Conservation (phyloP, 23 tunicate genomes). For the Oikopleura albicans region DNA sequence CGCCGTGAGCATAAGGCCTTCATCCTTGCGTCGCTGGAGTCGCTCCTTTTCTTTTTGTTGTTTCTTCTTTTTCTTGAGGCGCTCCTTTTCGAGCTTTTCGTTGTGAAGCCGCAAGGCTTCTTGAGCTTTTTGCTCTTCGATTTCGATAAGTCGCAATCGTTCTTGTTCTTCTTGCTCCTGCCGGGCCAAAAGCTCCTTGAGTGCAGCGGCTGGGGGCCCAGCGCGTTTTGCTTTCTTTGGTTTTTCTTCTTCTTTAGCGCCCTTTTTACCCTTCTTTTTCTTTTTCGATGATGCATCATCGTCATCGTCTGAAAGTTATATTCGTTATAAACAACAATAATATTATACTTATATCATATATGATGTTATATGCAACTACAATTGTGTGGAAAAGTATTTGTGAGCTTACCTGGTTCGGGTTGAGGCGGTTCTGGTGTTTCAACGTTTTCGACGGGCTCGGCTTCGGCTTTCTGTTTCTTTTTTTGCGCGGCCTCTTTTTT, state of each 20-base stretch:
- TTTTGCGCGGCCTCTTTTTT: constrained; percentile 22
- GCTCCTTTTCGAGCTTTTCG: constrained; percentile 17
- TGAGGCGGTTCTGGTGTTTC: no score
- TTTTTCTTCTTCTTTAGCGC: constrained; percentile 7
- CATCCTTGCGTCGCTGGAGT: constrained; percentile 34
- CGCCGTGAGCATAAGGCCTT: neutral
- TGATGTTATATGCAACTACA: no score
- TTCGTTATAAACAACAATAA: constrained; percentile 19
- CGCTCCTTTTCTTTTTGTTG: constrained; percentile 67
- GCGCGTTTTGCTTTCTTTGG: neutral
- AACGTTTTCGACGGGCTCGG: no score
- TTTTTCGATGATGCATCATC: constrained; percentile 35
- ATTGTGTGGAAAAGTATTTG: no score
- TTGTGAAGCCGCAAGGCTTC: neutral
- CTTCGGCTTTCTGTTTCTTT: neutral
- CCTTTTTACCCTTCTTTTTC: constrained; percentile 30
- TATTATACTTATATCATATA: no score
- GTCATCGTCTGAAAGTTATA: neutral
- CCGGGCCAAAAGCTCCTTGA: neutral
- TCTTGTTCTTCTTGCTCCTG: constrained; percentile 53
- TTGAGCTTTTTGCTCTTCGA: constrained; percentile 21
- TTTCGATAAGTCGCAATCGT: constrained; percentile 21
- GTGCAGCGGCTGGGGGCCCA: constrained; percentile 13
- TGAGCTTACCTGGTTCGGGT: no score
- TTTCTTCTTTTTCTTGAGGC: constrained; percentile 39